Evolutionary conservation across 2,797 vertebrate genomes (phyloP).

Genomic region (Melanotaenia boesemani): DNA sequence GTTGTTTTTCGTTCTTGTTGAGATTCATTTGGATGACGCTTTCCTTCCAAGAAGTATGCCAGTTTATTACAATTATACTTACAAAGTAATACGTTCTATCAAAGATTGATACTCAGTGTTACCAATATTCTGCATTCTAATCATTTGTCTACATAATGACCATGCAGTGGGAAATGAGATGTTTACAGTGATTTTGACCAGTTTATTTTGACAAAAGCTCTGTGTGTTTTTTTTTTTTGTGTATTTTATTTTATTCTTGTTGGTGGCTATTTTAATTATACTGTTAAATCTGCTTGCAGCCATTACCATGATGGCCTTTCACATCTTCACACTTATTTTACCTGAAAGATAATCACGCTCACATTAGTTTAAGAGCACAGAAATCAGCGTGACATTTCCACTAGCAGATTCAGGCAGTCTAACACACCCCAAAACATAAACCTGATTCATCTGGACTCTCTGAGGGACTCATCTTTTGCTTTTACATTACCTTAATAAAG

Average conservation of each 20-base stretch:
- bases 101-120: slow-evolving; percentile 31
- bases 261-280: slow-evolving; percentile 44
- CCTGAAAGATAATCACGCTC: slow-evolving; percentile 56
- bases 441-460: slow-evolving; percentile 11
- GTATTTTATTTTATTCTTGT: not conserved
- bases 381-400: slow-evolving; percentile 69
- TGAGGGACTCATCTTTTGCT: slow-evolving; percentile 7
- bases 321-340: slow-evolving; percentile 58
- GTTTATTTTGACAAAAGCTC: slow-evolving; percentile 9
- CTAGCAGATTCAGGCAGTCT: slow-evolving; percentile 36
- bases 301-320: slow-evolving; percentile 53
- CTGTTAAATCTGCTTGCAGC: slow-evolving; percentile 57
- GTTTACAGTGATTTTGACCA: slow-evolving; percentile 26
- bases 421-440: slow-evolving; percentile 22
- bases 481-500: slow-evolving; percentile 3
- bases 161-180: slow-evolving; percentile 47
- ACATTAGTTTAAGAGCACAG: slow-evolving; percentile 58
- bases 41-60: slow-evolving; percentile 42
- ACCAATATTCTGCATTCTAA: slow-evolving; percentile 21
- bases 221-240: not conserved
- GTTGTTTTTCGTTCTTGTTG: slow-evolving; percentile 48
- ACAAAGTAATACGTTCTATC: slow-evolving; percentile 24
- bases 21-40: slow-evolving; percentile 39
- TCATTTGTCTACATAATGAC: slow-evolving; percentile 35
- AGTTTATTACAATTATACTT: slow-evolving; percentile 50